Evolutionary conservation across 2,888 invertebrate genomes (phyloP).

Genomic region (Sipha maydis): DNA sequence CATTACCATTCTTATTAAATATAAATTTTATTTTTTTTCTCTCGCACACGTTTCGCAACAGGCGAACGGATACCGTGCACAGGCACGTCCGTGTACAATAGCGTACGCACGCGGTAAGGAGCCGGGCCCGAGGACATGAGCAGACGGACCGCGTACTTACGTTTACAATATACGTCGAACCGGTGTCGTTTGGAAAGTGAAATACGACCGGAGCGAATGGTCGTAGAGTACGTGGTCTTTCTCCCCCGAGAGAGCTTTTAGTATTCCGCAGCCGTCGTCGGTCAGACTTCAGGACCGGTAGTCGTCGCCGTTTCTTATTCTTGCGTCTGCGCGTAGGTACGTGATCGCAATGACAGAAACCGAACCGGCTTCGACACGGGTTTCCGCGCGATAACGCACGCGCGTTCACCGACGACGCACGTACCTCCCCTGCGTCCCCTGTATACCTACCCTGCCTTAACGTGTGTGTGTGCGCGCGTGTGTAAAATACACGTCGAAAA

Average conservation of each 20-base stretch:
- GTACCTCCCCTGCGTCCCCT: too few species aligned
- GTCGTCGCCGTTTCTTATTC: background rate
- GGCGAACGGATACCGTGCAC: background rate
- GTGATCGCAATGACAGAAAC: conserved; percentile 45
- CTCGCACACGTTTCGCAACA: background rate
- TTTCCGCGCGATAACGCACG: background rate
- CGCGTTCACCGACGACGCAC: background rate
- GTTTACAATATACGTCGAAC: conserved; percentile 6
- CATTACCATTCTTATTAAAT: too few species aligned
- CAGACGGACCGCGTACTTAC: background rate
- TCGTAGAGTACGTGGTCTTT: background rate
- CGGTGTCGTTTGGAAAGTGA: conserved; percentile 43
- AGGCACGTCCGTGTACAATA: background rate
- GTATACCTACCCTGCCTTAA: background rate
- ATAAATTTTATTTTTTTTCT: background rate
- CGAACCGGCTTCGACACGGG: background rate
- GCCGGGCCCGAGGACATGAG: background rate
- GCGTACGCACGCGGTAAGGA: background rate
- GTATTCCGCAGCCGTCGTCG: conserved; percentile 31
- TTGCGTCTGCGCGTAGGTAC: conserved; percentile 9
- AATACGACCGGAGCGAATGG: background rate
- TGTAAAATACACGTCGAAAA: background rate
- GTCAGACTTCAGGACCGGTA: conserved; percentile 27
- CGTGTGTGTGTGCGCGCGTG: background rate
- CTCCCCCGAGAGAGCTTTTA: conserved; percentile 25